phyloP scores from a whole-genome alignment of 2,797 vertebrate genomes.

The Nyctibius grandis region DNA sequence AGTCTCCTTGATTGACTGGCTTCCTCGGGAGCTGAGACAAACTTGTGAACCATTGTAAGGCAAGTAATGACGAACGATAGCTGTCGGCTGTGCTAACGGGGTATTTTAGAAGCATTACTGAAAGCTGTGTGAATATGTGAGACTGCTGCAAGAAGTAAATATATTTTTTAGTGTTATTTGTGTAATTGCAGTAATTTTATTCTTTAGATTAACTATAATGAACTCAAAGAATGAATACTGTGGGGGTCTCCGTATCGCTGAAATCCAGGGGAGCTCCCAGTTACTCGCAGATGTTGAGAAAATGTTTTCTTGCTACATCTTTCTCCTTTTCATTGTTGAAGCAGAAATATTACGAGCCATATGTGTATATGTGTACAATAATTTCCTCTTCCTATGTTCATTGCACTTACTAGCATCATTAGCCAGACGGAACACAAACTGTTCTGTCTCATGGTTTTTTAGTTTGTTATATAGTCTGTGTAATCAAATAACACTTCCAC shows the following conservation, averaged over 20 bases:
- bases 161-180: background rate
- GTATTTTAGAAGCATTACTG: background rate
- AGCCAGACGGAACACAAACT: slow-evolving; percentile 42
- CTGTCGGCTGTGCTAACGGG: background rate
- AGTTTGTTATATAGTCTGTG: background rate
- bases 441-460: background rate
- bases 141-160: background rate
- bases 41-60: background rate
- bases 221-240: background rate
- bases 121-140: background rate
- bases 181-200: background rate
- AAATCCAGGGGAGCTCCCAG: background rate
- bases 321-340: slow-evolving; percentile 28
- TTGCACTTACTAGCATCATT: slow-evolving; percentile 3
- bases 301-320: background rate
- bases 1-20: background rate
- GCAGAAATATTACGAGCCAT: background rate
- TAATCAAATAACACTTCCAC: background rate
- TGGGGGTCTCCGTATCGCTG: rapidly evolving
- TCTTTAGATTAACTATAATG: background rate
- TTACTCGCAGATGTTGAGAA: background rate
- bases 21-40: background rate
- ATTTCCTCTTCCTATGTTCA: slow-evolving; percentile 41
- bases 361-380: slow-evolving; percentile 19
- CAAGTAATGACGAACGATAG: background rate